Percentiles rank a stretch among this genome's conserved stretches.
Evolutionary conservation across 2,113 vertebrate species (phyloP).

Genomic region (Charadrius vociferus): DNA sequence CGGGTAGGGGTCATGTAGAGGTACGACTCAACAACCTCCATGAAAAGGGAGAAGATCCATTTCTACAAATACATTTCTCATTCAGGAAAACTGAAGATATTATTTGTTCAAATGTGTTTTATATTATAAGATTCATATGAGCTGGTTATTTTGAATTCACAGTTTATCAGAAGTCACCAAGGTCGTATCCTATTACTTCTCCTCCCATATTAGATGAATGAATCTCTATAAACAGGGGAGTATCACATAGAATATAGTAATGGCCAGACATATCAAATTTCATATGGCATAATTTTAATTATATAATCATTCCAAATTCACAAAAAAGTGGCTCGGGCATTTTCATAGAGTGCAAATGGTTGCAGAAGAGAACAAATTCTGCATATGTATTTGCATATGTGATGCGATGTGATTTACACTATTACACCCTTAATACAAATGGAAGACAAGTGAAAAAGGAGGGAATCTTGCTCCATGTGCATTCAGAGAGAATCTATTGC

Average conservation of each 20-base stretch:
- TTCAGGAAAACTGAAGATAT: neutral
- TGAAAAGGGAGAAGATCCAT: neutral
- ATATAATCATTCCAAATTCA: neutral
- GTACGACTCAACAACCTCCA: neutral
- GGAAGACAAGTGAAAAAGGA: neutral
- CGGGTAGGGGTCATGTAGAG: neutral
- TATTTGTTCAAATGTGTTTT: neutral
- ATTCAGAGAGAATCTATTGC: neutral
- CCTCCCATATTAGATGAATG: neutral
- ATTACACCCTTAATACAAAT: neutral
- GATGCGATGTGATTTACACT: neutral
- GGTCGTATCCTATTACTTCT: neutral
- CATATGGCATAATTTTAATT: neutral
- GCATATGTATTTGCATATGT: neutral
- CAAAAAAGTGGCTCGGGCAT: neutral
- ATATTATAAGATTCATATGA: neutral
- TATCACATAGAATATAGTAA: neutral
- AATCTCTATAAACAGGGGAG: neutral
- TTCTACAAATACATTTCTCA: neutral
- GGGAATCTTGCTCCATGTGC: neutral
- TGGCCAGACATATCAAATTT: neutral
- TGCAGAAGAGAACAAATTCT: neutral
- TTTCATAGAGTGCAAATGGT: neutral
- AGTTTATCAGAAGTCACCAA: neutral
- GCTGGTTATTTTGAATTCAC: neutral